Evolutionary conservation across 2,888 invertebrate genomes (phyloP), one percentile per base, ranked within the genome.

Genomic region (Miltochrista miniata): DNA sequence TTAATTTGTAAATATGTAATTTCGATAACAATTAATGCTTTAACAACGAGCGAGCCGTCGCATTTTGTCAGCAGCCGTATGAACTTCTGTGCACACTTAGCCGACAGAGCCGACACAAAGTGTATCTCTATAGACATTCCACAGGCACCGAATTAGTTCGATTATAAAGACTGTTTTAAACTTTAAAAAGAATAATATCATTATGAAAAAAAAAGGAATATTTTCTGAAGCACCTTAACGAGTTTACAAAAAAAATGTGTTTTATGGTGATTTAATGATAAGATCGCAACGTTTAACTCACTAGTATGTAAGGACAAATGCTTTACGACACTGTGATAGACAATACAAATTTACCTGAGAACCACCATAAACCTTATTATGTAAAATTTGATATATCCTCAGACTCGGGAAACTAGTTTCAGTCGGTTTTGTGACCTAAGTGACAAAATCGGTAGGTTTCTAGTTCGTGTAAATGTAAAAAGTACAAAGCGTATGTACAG

Each of bases 261-360:
- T 86, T 84, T 82, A 83, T 81, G 88, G 87, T 88, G 90, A 86
- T 85, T 82, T 89, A 86, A 82, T 84, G 72, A 82, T 90, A 89
- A 90, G 85, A 90, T 84, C 87, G 81, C 84, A 84, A 84, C 79
- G 80, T 82, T 80, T 82, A 85, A 90, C 87, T 90, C 90, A 86
- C 84, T 90, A 91, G 90, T 84, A 86, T 89, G 82, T 91, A 90
- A 90, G 90, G 85, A 90, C 85, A 89, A 89, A 90, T 89, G 89
- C 90, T 87, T 90, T 90, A 87, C 79, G 83, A 81, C 88, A 85
- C 90, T 90, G 90, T 90, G 91, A 90, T 90, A 89, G 85, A 83
- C 85, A 83, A 85, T 86, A 85, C 83, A 83, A 82, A 82, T 85
- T 80, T 83, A 83, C 74, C 81, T 78, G 86, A 85, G 83, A 81